phyloP scores from a whole-genome alignment of 2,797 vertebrate species.

The Poeciliopsis paucimaculata region DNA sequence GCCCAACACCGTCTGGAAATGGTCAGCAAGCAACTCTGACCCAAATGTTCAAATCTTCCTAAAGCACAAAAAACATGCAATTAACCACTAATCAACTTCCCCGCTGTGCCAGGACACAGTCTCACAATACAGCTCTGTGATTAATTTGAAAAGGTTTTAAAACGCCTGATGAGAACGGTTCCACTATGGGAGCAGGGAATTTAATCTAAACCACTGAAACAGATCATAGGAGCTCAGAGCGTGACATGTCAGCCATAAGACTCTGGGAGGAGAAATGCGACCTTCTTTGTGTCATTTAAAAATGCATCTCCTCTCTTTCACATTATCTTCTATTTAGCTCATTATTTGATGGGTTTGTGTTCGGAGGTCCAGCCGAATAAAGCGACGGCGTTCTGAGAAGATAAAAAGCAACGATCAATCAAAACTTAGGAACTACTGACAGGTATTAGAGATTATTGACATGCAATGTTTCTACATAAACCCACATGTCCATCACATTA shows the following conservation, averaged over 20 bases:
- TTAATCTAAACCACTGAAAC: constrained; percentile 48
- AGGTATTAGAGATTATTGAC: background rate
- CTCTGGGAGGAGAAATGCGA: constrained; percentile 27
- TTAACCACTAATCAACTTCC: constrained; percentile 50
- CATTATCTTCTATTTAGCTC: constrained; percentile 4
- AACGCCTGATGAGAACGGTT: constrained; percentile 48
- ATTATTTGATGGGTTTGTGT: background rate
- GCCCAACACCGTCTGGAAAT: constrained; percentile 31
- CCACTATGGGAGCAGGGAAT: constrained; percentile 17
- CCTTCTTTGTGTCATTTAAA: constrained; percentile 12
- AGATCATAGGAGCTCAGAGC: constrained; percentile 31
- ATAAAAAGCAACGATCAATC: background rate
- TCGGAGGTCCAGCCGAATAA: background rate
- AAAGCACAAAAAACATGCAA: constrained; percentile 52
- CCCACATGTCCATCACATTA: background rate
- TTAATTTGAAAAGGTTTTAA: constrained; percentile 53
- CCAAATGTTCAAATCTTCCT: constrained; percentile 47
- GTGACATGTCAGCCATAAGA: constrained; percentile 42
- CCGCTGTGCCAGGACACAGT: constrained; percentile 25
- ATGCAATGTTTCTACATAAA: background rate
- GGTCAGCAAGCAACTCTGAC: constrained; percentile 39
- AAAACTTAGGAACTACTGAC: background rate
- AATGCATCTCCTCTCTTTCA: background rate
- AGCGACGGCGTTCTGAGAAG: background rate
- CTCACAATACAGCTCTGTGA: constrained; percentile 41